Percentiles rank a stretch among this genome's conserved stretches.
Evolutionary conservation across 2,113 vertebrate species (phyloP).

Genomic region (Ginglymostoma cirratum): DNA sequence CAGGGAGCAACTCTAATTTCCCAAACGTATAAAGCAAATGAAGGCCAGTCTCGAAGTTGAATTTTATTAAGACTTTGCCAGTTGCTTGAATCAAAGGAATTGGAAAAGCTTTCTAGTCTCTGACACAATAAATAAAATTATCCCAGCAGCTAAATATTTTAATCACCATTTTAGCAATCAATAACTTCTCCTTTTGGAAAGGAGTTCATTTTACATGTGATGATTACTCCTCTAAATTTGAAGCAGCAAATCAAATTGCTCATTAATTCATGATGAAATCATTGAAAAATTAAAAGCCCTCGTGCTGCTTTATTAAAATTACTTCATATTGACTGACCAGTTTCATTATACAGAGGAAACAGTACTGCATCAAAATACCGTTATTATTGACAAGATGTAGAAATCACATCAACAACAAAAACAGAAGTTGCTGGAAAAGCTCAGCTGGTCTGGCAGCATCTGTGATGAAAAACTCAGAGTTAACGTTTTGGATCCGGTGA

Average conservation of each 20-base stretch:
- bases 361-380: not conserved
- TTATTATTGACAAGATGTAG: not conserved
- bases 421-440: too few species aligned
- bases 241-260: not conserved
- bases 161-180: not conserved
- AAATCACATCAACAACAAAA: not conserved
- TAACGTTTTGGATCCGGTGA: too few species aligned
- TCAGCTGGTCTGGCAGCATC: too few species aligned
- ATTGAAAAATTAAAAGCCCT: not conserved
- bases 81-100: not conserved
- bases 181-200: not conserved
- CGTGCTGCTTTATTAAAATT: not conserved
- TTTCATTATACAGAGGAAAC: not conserved
- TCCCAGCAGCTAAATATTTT: not conserved
- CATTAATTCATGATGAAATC: not conserved
- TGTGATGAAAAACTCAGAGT: too few species aligned
- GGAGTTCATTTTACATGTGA: not conserved
- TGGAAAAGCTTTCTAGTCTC: not conserved
- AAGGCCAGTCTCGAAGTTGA: not conserved
- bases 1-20: not conserved
- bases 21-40: conserved; percentile 1
- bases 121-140: not conserved
- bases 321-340: not conserved
- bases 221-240: not conserved
- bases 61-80: not conserved